Percentiles rank a stretch among this genome's conserved stretches.
Conservation (phyloP, 2,113 vertebrate genomes). For the Gallinago media region DNA sequence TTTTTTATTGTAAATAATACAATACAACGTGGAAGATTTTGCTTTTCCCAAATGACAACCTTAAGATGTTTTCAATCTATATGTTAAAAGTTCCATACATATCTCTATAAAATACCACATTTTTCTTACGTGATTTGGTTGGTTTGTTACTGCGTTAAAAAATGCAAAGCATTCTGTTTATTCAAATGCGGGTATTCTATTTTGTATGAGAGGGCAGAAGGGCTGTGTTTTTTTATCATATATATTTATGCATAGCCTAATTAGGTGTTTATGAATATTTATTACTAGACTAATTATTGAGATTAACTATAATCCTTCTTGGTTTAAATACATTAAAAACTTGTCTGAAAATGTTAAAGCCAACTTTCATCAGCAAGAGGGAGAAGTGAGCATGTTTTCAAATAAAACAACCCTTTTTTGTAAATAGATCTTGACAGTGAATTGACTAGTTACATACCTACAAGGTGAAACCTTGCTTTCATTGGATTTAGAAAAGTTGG, state of each 20-base stretch:
- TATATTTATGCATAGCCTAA: conserved; percentile 35
- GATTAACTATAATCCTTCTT: conserved; percentile 62
- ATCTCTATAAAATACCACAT: conserved; percentile 9
- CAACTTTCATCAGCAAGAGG: neutral
- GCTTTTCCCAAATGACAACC: neutral
- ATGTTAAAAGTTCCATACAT: neutral
- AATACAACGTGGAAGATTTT: neutral
- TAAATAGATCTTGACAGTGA: conserved; percentile 30
- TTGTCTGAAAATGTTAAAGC: conserved; percentile 32
- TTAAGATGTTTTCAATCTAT: neutral
- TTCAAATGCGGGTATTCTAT: conserved; percentile 3
- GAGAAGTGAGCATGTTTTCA: conserved; percentile 10
- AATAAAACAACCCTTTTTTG: conserved; percentile 10
- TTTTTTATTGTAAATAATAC: neutral
- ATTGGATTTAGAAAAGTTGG: neutral
- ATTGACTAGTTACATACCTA: conserved; percentile 23
- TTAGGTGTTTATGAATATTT: conserved; percentile 57
- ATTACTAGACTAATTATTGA: conserved; percentile 66
- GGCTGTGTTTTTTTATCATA: neutral
- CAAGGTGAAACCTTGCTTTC: conserved; percentile 27
- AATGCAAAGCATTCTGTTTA: conserved; percentile 12
- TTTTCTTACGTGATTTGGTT: neutral
- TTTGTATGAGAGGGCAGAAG: neutral
- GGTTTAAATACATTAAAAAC: conserved; percentile 42
- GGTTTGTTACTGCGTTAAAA: conserved; percentile 25